Evolutionary conservation across 1,140 invertebrate genomes (phyloP), one percentile per base, ranked within the genome.

Genomic region (Drosophila cardini): DNA sequence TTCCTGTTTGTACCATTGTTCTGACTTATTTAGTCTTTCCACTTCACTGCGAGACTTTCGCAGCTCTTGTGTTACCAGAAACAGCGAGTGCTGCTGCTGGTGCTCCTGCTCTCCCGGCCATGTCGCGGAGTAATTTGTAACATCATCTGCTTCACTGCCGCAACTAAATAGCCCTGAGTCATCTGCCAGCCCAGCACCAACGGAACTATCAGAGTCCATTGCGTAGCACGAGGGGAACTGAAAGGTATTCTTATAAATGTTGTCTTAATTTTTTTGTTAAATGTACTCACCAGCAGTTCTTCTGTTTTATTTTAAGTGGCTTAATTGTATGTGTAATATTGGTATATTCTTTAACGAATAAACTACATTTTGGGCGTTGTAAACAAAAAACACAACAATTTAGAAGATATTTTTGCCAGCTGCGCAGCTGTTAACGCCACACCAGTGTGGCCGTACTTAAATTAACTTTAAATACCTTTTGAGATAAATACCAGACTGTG

Each of bases 1-100:
- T 45, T 91, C 90, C 26, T 91, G 81, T 32, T 91, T 91, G 45
- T 91, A 91, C 90, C 90, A 91, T 52, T 85, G 82, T 26, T 91
- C 90, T 4, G 90, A 91, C 26, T 91, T 91, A 11, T 74, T 78
- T 0, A 91, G 72, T 2, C 90, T 79, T 45, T 91, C 89, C 30
- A 91, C 46, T 58, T 91, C 89, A 18, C 82, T 91, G 13, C 85
- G 84, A 5, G 90, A 62, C 48, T 77, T 80, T 2, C 75, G 80
- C 7, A 90, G 76, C 61, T 91, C 89, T 32, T 90, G 81, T 9
- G 77, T 50, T 1, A 86, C 76, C 8, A 62, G 34, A n/a, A 82
- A 73, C 18, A 91, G 26, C 5, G 82, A 72, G 10, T 76, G 26
- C 13, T 36, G 42, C 0, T 43, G 36, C 11, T 38, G 3, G 2